Conservation (phyloP, 2,888 invertebrate species). For the Cyaniris semiargus region DNA sequence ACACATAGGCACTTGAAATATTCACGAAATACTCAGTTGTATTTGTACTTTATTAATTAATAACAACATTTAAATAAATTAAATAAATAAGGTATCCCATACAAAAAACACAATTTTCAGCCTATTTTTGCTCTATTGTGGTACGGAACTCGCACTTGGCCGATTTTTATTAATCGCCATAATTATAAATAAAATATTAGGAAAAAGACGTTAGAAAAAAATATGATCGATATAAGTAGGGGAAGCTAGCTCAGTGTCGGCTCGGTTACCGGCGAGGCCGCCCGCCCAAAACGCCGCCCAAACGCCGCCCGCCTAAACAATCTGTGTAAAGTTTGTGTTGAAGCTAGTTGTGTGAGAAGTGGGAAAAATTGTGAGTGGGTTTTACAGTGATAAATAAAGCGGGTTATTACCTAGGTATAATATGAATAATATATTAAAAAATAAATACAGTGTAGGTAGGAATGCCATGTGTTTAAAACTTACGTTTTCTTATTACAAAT, state of each 20-base stretch:
- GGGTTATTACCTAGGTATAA: not conserved
- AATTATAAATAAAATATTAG: conserved; percentile 22
- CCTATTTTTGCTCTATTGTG: too few relatives aligned
- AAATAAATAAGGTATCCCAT: too few relatives aligned
- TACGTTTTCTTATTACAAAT: too few relatives aligned
- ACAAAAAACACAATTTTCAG: too few relatives aligned
- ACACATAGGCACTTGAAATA: too few relatives aligned
- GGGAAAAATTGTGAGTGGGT: not conserved
- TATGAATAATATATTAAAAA: not conserved
- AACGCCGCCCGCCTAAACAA: not conserved
- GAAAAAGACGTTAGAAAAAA: conserved; percentile 7
- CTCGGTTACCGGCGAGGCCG: conserved; percentile 36
- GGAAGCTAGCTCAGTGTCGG: conserved; percentile 37
- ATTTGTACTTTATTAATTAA: too few relatives aligned
- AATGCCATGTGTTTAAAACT: too few relatives aligned
- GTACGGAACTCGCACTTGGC: too few relatives aligned
- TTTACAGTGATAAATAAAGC: not conserved
- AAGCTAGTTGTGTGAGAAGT: not conserved
- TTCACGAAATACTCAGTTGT: too few relatives aligned
- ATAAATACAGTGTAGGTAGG: not conserved
- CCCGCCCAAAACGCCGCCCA: conserved; percentile 41
- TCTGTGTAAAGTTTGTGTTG: not conserved
- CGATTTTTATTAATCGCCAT: too few relatives aligned
- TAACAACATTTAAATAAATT: too few relatives aligned
- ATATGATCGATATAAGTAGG: conserved; percentile 23